Base-by-base conservation (phyloP, 2,113 vertebrate genomes). In the Callithrix jacchus region DNA sequence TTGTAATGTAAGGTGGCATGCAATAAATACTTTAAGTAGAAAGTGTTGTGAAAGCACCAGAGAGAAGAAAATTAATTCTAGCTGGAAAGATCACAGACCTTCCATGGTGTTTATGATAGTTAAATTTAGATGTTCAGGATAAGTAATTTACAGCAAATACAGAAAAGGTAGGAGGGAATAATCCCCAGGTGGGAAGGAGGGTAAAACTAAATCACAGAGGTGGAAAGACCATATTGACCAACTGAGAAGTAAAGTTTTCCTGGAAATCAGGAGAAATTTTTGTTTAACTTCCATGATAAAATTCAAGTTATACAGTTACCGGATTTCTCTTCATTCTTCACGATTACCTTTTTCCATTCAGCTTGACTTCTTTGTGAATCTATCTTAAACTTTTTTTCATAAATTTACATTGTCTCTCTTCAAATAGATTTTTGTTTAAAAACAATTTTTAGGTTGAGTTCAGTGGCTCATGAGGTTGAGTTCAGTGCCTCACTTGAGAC, bases 51-150 rank as follows among this genome's bases (percentile, higher is more conserved):
- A 11, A 64, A 81, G 18, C 4, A 52, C 6, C 40, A 0, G 30
- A 30, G 17, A 96, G 27, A 30, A 80, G 23, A 94, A 82, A 95
- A 68, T 37, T 81, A 85, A 95, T 96, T 74, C n/a, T 73, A 81
- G 1, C 32, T 32, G 54, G 42, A 91, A 91, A 91, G 32, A 58
- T 35, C 21, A 56, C 27, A 37, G 37, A 77, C 49, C 80, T 89
- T 76, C 10, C 16, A 40, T 68, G 2, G 25, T 94, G 20, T 11
- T 77, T 83, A 42, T 2, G 11, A 54, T 35, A 81, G 13, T 13
- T 80, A 68, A 54, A 86, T 70, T 56, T 52, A 80, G 8, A 49
- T 92, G 74, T 89, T 27, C 66, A 71, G 40, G 11, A 52, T 37
- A 21, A 17, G 14, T 76, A 61, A 91, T 64, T 45, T 87, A 70